Evolutionary conservation across 2,888 invertebrate genomes (phyloP), one percentile per base, ranked within the genome.

Genomic region (Drosophila nigricruria): DNA sequence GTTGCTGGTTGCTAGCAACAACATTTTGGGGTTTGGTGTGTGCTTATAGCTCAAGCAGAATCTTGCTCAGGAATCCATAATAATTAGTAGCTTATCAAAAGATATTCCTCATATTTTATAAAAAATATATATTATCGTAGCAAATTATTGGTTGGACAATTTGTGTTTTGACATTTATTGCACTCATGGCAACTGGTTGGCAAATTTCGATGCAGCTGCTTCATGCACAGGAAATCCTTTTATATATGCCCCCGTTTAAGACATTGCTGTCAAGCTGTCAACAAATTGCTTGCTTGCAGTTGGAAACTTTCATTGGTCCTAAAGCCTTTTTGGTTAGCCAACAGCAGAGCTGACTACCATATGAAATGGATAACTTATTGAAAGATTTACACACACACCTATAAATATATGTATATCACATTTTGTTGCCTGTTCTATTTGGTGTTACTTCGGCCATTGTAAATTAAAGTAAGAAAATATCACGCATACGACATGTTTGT

Each of bases 161-260:
- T 12, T 23, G 3, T 20, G 3, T 43, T 23, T n/a, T 25, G n/a
- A 18, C 34, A 23, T 76, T 79, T 58, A 82, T 73, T 82, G 81
- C 79, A 64, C 69, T 70, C 69, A 66, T 70, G 77, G n/a, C n/a
- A 79, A 73, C 71, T 73, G 58, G 76, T 68, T 70, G 76, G 70
- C 73, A 71, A 66, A 58, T 65, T 56, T 68, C 27, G 40, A 20
- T 40, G 32, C 30, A 64, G 49, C 34, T 42, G 40, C 10, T 5
- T 40, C 53, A 62, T 63, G 14, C 23, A 23, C 23, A 49, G 71
- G 47, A 76, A 73, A 88, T 70, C 64, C 68, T 79, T 79, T 79
- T 72, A 78, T 67, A 60, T 63, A 45, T 43, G 12, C 53, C 36
- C 42, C 34, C 34, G 47, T 52, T 50, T 62, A 66, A 70, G 70